Percentiles rank a stretch among this genome's conserved stretches.
Conservation (phyloP, 2,888 invertebrate species). For the Parthenolecanium corni region DNA sequence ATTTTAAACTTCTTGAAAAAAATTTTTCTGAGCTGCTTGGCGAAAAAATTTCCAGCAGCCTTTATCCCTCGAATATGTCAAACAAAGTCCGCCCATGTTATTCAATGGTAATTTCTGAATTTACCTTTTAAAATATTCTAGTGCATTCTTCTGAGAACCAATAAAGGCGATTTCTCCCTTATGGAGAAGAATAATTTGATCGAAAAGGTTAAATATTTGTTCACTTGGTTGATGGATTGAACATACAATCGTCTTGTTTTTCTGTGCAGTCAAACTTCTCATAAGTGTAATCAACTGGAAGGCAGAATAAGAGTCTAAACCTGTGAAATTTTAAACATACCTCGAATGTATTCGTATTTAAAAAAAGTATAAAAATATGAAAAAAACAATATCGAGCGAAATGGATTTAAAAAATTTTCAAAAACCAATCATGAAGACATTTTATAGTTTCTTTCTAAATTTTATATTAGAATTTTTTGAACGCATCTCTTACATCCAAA, state of each 20-base stretch:
- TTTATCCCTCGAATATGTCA: no score
- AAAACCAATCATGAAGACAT: no score
- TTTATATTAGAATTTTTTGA: no score
- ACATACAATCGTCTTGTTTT: conserved; percentile 30
- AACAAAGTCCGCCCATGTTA: no score
- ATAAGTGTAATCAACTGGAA: conserved; percentile 65
- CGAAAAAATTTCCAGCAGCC: no score
- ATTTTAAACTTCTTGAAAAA: no score
- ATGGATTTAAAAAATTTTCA: no score
- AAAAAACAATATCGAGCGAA: no score
- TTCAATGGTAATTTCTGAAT: no score
- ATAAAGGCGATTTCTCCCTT: conserved; percentile 55
- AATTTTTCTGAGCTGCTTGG: no score
- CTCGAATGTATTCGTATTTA: not conserved
- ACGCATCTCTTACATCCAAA: no score
- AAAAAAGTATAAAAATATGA: not conserved
- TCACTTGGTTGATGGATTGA: conserved; percentile 31
- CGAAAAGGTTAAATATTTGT: conserved; percentile 28
- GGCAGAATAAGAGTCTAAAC: conserved; percentile 78
- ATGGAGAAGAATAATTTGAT: conserved; percentile 29
- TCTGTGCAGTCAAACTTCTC: conserved; percentile 51
- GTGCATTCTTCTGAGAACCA: conserved; percentile 55
- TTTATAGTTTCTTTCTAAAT: not conserved
- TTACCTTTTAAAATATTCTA: conserved; percentile 59
- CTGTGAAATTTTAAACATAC: conserved; percentile 5